Conservation (phyloP, 1,140 invertebrate species). For the Hyles euphorbiae region DNA sequence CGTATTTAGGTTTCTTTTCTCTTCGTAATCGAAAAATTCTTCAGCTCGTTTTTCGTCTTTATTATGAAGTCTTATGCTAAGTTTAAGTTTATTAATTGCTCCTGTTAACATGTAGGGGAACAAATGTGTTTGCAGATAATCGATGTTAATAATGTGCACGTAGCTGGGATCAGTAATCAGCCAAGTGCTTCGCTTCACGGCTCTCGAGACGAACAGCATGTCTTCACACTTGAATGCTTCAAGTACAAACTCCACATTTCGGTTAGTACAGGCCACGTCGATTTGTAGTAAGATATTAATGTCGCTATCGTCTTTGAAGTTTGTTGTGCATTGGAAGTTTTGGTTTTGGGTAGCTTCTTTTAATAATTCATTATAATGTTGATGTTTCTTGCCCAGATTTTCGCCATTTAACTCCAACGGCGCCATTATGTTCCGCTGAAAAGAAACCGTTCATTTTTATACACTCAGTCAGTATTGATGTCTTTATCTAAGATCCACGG, state of each 20-base stretch:
- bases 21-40: conserved; percentile 40
- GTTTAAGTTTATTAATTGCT: conserved; percentile 39
- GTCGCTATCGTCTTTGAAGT: conserved; percentile 34
- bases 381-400: conserved; percentile 48
- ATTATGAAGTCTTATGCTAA: conserved; percentile 38
- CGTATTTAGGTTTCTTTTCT: conserved; percentile 24
- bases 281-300: conserved; percentile 48
- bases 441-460: neutral
- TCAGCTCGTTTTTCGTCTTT: conserved; percentile 43
- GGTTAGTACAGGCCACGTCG: conserved; percentile 37
- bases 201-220: conserved; percentile 45
- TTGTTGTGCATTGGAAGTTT: conserved; percentile 13
- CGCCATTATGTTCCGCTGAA: conserved; percentile 29
- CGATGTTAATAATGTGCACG: conserved; percentile 42
- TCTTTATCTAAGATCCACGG: too few species aligned
- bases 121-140: conserved; percentile 34
- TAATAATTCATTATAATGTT: conserved; percentile 40
- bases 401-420: conserved; percentile 31
- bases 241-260: conserved; percentile 39
- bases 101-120: conserved; percentile 41
- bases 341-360: conserved; percentile 18
- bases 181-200: conserved; percentile 42
- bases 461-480: too few species aligned
- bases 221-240: conserved; percentile 40
- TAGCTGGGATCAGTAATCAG: conserved; percentile 42